Conservation (phyloP, 2,888 invertebrate genomes). For the Meiosimyza decipiens region DNA sequence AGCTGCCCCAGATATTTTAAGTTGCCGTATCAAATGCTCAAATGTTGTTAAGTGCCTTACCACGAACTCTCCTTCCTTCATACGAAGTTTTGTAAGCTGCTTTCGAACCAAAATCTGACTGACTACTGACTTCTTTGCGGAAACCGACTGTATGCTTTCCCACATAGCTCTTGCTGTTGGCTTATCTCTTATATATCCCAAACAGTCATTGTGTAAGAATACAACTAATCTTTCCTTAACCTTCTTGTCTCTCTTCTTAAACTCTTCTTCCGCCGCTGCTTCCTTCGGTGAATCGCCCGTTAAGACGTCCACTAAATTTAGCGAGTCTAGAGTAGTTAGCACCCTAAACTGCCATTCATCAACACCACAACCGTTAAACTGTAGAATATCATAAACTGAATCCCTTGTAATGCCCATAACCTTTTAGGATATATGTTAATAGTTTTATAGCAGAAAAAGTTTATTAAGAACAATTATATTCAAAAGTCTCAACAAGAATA, state of each 20-base stretch:
- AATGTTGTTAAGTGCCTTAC: constrained; percentile 23
- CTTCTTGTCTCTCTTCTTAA: constrained; percentile 26
- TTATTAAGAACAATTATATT: too few species aligned
- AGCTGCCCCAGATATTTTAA: constrained; percentile 28
- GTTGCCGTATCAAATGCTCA: constrained; percentile 29
- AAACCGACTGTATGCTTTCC: constrained; percentile 30
- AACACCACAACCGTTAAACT: constrained; percentile 35
- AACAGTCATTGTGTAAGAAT: too few species aligned
- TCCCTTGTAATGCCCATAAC: constrained; percentile 36
- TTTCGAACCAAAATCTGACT: constrained; percentile 36
- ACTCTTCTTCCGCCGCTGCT: constrained; percentile 17
- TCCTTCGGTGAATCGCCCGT: constrained; percentile 34
- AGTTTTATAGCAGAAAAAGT: too few species aligned
- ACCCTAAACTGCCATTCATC: constrained; percentile 35
- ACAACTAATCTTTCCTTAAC: constrained; percentile 23
- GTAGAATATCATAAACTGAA: constrained; percentile 29
- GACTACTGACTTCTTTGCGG: constrained; percentile 37
- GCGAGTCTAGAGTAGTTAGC: constrained; percentile 30
- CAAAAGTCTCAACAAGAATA: too few species aligned
- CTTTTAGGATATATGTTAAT: background rate
- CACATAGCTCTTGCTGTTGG: constrained; percentile 31
- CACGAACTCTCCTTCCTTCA: constrained; percentile 23
- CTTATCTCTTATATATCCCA: too few species aligned
- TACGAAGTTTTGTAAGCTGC: constrained; percentile 29
- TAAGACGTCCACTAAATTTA: constrained; percentile 37